Base-by-base conservation (phyloP, 2,797 vertebrate genomes). In the Parauchenoglanis ngamensis region DNA sequence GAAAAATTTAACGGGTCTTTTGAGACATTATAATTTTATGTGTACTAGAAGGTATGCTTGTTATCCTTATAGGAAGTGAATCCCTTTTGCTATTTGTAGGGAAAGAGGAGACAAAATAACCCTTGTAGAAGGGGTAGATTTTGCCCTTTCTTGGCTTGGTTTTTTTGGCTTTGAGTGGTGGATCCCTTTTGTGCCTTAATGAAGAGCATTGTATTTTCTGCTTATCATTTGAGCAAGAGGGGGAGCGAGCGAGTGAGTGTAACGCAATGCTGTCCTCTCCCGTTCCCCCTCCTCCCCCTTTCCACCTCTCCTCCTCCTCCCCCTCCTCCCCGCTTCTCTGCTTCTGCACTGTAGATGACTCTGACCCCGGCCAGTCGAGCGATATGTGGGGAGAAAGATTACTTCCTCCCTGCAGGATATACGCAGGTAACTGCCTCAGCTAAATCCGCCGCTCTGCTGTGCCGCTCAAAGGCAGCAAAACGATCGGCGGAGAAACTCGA, bases 281-380 rank as follows among this genome's bases (percentile, higher is more conserved):
- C 91, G 89, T 86, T 86, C 87, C 92, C 87, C 83, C 86, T 93
- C 93, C 93, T 93, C 95, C 91, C 92, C 95, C 82, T 95, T 91
- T 95, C 92, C 93, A 93, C 93, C 92, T 87, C 86, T 92, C 91
- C 92, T 94, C 94, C 89, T 67, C 90, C 91, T 87, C 89, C 72
- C 89, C 90, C 88, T 83, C 90, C 94, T 93, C 95, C 93, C 95
- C 87, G 92, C 95, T 89, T 96, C 93, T 96, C 95, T 96, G 96
- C 96, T 96, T 95, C 87, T 96, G 95, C 96, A 96, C 96, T 96
- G 93, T 98, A 96, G 96, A 97, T 97, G 96, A 96, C 93, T 98
- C 96, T 97, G 96, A 98, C 95, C 95, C 95, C 95, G 96, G 95
- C 95, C 95, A 96, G 94, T 96, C 94, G 92, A 96, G 94, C 96